Evolutionary conservation across 2,888 invertebrate species (phyloP), one percentile per base, ranked within the genome.

Genomic region (Trissoscelio sp.): DNA sequence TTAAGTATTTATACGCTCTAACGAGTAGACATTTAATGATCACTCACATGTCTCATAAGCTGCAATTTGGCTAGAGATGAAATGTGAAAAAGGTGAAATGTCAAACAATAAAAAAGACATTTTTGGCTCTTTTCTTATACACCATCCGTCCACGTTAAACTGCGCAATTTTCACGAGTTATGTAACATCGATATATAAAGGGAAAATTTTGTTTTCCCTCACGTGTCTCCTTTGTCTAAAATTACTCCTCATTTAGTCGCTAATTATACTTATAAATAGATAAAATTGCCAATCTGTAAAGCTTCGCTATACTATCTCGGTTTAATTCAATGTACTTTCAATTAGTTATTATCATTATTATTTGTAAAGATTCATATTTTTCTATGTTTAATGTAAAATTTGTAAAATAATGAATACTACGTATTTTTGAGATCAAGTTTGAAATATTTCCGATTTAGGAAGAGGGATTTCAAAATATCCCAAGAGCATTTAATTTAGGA

Each of bases 401-500:
- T n/a, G n/a, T n/a, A n/a, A n/a, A n/a, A n/a, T n/a, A n/a, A n/a
- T n/a, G n/a, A n/a, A n/a, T n/a, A n/a, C n/a, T n/a, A n/a, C n/a
- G n/a, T n/a, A n/a, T n/a, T n/a, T n/a, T n/a, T n/a, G n/a, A n/a
- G n/a, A n/a, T n/a, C n/a, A n/a, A n/a, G n/a, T n/a, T n/a, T n/a
- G n/a, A n/a, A n/a, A n/a, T n/a, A n/a, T n/a, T 57, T 66, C 67
- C 58, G 24, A 58, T 51, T 79, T 72, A 48, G 48, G 51, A 55
- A 57, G 18, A 39, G 42, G 7, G 22, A 67, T 79, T 75, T 66
- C 64, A 51, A 73, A 57, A 70, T 60, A 73, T 69, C 58, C 57
- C 74, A 84, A 77, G 81, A 78, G 60, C 74, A 77, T 78, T 78
- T 74, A 67, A 51, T 64, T 79, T 72, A 72, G 62, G 51, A 53